Evolutionary conservation across 2,113 vertebrate species (phyloP).

Genomic region (Pardalotus punctatus): DNA sequence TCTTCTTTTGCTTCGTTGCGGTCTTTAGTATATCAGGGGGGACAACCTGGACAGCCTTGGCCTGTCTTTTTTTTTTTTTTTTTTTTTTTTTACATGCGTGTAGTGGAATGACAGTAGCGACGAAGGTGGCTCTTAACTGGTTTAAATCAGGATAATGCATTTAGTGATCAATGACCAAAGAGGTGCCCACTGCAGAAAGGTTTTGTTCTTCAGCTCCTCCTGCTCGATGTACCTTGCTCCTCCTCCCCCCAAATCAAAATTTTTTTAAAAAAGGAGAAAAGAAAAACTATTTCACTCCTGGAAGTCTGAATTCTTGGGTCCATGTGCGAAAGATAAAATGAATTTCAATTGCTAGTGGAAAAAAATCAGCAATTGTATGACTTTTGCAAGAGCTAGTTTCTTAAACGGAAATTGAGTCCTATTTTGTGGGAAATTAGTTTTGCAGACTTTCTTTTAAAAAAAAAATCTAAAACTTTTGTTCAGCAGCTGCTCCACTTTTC

Average conservation of each 20-base stretch:
- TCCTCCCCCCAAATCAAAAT: not conserved
- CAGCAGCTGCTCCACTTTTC: conserved; percentile 74
- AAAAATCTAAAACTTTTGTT: conserved; percentile 76
- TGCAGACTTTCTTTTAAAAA: conserved; percentile 77
- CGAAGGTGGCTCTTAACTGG: not conserved
- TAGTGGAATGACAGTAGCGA: conserved; percentile 19
- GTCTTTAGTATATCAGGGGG: conserved; percentile 13
- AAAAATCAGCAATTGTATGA: conserved; percentile 68
- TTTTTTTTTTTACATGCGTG: not conserved
- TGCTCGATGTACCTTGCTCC: not conserved
- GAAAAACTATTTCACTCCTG: not conserved
- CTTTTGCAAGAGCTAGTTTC: conserved; percentile 72
- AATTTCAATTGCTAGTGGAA: conserved; percentile 60
- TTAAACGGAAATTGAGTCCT: conserved; percentile 82
- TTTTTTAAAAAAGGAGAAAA: not conserved
- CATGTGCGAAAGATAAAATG: conserved; percentile 63
- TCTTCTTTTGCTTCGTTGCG: not conserved
- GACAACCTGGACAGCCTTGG: not conserved
- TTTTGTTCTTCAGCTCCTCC: not conserved
- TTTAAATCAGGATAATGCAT: conserved; percentile 7
- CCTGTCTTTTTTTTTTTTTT: not conserved
- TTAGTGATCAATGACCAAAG: conserved; percentile 28
- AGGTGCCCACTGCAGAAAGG: not conserved
- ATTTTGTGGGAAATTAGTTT: conserved; percentile 85
- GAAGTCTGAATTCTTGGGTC: conserved; percentile 37